Evolutionary conservation across 2,797 vertebrate genomes (phyloP).

Genomic region (Xenentodon cancila): DNA sequence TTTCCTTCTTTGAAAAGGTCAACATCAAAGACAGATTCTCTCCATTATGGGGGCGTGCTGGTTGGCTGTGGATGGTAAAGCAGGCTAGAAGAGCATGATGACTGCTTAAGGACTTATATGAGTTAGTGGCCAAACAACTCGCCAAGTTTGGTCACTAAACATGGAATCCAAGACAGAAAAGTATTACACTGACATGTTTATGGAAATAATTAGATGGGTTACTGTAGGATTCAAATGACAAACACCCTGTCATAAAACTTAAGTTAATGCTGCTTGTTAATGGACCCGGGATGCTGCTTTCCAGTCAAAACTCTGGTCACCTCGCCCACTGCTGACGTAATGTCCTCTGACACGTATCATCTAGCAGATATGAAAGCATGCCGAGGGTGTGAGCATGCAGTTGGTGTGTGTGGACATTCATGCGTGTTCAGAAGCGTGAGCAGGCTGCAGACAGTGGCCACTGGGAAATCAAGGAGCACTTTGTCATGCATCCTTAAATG

Average conservation of each 20-base stretch:
- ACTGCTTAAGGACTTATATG: constrained; percentile 45
- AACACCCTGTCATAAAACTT: not conserved
- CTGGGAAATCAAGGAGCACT: constrained; percentile 88
- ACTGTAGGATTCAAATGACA: constrained; percentile 8
- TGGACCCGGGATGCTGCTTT: constrained; percentile 14
- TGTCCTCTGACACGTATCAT: constrained; percentile 60
- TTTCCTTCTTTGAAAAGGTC: constrained; percentile 74
- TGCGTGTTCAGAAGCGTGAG: constrained; percentile 58
- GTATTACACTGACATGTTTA: constrained; percentile 8
- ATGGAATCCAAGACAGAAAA: constrained; percentile 19
- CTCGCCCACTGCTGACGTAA: constrained; percentile 54
- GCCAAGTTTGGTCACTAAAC: constrained; percentile 30
- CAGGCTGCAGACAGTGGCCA: constrained; percentile 81
- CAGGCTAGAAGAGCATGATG: constrained; percentile 46
- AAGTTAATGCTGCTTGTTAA: constrained; percentile 20
- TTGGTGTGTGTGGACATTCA: constrained; percentile 20
- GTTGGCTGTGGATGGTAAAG: constrained; percentile 51
- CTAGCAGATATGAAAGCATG: constrained; percentile 58
- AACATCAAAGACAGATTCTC: constrained; percentile 60
- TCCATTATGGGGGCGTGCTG: constrained; percentile 40
- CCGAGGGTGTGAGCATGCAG: constrained; percentile 28
- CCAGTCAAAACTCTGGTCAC: constrained; percentile 31
- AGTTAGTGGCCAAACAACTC: constrained; percentile 8
- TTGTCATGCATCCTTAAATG: constrained; percentile 89
- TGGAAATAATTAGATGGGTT: constrained; percentile 15